A percentile compares a stretch with the other conserved stretches of the same genome.
phyloP scores from a whole-genome alignment of 2,888 invertebrate genomes.

The Glyphotaelius pellucidus region DNA sequence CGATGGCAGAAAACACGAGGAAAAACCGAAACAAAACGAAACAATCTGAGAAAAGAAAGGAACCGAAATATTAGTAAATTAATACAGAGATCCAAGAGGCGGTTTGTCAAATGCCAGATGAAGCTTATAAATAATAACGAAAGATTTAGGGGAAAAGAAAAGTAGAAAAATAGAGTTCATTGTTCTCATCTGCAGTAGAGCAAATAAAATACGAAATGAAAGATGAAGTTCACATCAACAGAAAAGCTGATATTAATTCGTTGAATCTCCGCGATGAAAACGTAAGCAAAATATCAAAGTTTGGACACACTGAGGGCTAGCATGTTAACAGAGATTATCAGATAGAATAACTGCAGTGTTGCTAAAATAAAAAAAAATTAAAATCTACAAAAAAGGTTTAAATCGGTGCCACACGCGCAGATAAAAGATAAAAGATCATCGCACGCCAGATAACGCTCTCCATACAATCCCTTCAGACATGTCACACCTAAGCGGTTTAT shows the following conservation, averaged over 20 bases:
- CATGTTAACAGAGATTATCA: too few species aligned
- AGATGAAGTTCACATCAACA: background rate
- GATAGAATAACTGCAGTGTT: too few species aligned
- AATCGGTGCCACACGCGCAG: too few species aligned
- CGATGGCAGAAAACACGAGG: background rate
- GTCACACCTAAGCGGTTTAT: too few species aligned
- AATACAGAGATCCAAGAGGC: conserved; percentile 22
- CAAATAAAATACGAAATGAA: background rate
- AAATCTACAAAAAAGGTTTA: too few species aligned
- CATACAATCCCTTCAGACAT: too few species aligned
- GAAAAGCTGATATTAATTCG: background rate
- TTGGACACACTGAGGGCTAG: too few species aligned
- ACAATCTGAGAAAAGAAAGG: conserved; percentile 16
- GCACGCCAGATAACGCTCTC: too few species aligned
- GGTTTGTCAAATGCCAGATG: conserved; percentile 16
- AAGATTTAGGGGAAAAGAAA: background rate
- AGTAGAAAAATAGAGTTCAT: background rate
- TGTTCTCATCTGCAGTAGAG: background rate
- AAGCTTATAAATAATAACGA: background rate
- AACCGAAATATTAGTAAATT: conserved; percentile 20
- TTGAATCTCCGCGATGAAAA: background rate
- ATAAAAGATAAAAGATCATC: too few species aligned
- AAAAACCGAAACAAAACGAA: background rate
- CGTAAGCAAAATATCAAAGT: background rate
- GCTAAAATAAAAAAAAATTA: too few species aligned